Evolutionary conservation across 2,113 vertebrate species (phyloP), one percentile per base, ranked within the genome.

Genomic region (Leiothrix lutea): DNA sequence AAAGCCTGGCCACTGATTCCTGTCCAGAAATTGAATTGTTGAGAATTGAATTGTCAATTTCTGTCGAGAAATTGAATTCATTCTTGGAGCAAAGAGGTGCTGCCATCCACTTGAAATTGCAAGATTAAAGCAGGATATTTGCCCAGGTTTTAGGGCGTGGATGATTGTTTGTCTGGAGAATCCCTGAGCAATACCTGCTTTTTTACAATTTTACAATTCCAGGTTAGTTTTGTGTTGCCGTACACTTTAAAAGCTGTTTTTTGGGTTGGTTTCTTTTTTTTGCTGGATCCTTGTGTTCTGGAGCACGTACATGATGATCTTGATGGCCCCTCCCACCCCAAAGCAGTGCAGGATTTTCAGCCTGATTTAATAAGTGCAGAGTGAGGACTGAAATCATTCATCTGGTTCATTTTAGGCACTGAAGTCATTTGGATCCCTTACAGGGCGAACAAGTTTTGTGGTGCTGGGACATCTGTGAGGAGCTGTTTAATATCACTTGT

Each of bases 401-500:
- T 94, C 47, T 90, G 94, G 47, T 95, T 97, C 53, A 35, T 53
- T 95, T 97, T 92, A 90, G 60, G 95, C 94, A 36, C 95, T 95
- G 94, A 80, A 94, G 90, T 95, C 57, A 86, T 77, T 95, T 93
- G 90, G 94, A 73, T 80, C 65, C 58, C 82, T 65, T 65, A 70
- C 85, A 80, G 92, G 72, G n/a, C 14, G 35, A 47, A 6, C 0
- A 29, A 79, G 62, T 17, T n/a, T 77, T 18, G 88, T 51, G 95
- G 86, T 83, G 40, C 80, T 21, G 85, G 94, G 92, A 93, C 92
- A 73, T 44, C 66, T 94, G 94, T 8, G 86, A 88, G 36, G 80
- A 93, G 90, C 92, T 97, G 94, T 70, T 94, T 66, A 93, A 90
- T 95, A 77, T 88, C 88, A 58, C 62, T 92, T 96, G 92, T 95